phyloP scores from a whole-genome alignment of 2,888 invertebrate genomes.

The Drosophila affinis region DNA sequence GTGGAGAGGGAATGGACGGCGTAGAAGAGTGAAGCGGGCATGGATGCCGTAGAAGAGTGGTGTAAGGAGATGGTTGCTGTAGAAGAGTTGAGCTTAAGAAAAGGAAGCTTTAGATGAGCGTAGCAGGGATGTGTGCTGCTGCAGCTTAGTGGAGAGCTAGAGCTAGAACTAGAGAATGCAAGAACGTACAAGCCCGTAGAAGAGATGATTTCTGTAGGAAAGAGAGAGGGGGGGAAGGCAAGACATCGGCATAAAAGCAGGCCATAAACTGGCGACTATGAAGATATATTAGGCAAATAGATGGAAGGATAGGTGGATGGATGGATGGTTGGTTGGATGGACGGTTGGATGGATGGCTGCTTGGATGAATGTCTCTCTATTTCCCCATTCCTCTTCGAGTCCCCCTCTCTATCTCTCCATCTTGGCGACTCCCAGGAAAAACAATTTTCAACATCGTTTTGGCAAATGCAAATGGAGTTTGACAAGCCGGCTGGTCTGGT shows the following conservation, averaged over 20 bases:
- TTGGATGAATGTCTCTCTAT: constrained; percentile 18
- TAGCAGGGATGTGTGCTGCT: no score
- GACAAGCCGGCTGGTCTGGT: constrained; percentile 54
- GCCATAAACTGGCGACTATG: constrained; percentile 77
- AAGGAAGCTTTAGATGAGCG: no score
- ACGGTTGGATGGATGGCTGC: constrained; percentile 11
- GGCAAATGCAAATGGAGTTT: constrained; percentile 79
- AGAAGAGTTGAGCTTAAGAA: not conserved
- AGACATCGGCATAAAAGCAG: constrained; percentile 53
- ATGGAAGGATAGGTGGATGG: constrained; percentile 59
- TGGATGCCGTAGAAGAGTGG: not conserved
- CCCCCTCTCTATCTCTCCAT: not conserved
- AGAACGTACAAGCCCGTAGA: not conserved
- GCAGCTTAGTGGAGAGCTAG: not conserved
- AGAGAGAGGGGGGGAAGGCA: constrained; percentile 17
- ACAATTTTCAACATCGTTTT: constrained; percentile 62
- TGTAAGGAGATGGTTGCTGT: not conserved
- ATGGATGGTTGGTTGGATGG: constrained; percentile 63
- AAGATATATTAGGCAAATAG: constrained; percentile 80
- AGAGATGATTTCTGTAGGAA: constrained; percentile 6
- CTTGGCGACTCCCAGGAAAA: constrained; percentile 30
- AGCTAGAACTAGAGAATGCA: not conserved
- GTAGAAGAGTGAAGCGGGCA: not conserved
- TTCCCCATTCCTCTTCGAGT: not conserved
- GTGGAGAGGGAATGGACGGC: not conserved